Conservation (phyloP, 2,797 vertebrate genomes). For the Tragopan temminckii region DNA sequence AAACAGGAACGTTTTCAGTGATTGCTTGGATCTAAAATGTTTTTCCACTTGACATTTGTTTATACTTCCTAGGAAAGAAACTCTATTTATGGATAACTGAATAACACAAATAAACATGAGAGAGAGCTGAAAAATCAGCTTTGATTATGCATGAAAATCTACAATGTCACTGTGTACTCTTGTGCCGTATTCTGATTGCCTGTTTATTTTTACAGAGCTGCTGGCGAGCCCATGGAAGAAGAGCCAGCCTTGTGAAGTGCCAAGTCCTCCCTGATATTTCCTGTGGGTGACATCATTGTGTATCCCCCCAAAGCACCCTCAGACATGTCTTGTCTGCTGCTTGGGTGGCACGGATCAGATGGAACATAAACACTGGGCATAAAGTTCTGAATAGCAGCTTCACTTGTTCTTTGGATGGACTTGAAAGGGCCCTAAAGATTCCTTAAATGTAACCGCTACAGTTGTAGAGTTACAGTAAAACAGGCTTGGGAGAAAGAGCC, state of each 20-base stretch:
- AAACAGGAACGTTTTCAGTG: constrained; percentile 93
- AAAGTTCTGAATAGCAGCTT: constrained; percentile 83
- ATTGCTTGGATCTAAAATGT: constrained; percentile 88
- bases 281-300: constrained; percentile 99
- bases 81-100: constrained; percentile 95
- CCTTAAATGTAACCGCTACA: constrained; percentile 79
- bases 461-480: constrained; percentile 84
- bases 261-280: constrained; percentile 91
- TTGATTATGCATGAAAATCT: constrained; percentile 95
- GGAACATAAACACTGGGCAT: constrained; percentile 90
- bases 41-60: constrained; percentile 93
- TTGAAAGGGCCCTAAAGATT: constrained; percentile 84
- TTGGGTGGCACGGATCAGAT: constrained; percentile 94
- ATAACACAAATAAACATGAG: constrained; percentile 97
- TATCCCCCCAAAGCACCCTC: constrained; percentile 90
- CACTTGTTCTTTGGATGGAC: constrained; percentile 86
- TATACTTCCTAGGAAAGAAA: constrained; percentile 95
- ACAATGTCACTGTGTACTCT: constrained; percentile 95
- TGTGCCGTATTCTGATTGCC: constrained; percentile 94
- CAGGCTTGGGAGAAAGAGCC: constrained; percentile 71
- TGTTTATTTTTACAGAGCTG: constrained; percentile 98
- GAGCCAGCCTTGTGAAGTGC: constrained; percentile 92
- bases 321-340: constrained; percentile 95
- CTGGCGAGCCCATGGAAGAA: constrained; percentile 93
- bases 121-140: constrained; percentile 93